Evolutionary conservation across 2,113 vertebrate species (phyloP).

Genomic region (Esox niger): DNA sequence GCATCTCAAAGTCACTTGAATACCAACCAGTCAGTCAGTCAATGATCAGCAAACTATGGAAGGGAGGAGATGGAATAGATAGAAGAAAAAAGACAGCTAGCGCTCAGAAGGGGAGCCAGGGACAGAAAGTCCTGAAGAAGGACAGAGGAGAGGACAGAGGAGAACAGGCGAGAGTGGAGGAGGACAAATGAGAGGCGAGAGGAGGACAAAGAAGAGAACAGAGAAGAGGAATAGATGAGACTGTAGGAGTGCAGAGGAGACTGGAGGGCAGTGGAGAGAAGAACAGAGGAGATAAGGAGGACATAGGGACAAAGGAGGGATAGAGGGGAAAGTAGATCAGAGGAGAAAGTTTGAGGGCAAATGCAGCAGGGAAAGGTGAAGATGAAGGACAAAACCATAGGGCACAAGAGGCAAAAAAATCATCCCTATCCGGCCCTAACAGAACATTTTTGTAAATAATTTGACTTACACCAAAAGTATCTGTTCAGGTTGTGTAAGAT

Average conservation of each 20-base stretch:
- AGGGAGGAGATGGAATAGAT: background rate
- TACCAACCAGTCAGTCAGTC: too few species aligned
- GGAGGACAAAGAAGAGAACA: background rate
- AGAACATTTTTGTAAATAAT: too few species aligned
- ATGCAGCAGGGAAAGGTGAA: constrained; percentile 3
- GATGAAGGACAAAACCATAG: background rate
- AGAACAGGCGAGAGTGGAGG: constrained; percentile 15
- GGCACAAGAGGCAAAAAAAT: background rate
- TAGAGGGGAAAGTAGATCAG: background rate
- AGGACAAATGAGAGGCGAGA: constrained; percentile 49
- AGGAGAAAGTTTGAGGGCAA: constrained; percentile 2
- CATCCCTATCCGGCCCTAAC: background rate
- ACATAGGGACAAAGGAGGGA: constrained; percentile 20
- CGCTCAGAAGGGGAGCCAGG: too few species aligned
- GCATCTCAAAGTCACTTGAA: too few species aligned
- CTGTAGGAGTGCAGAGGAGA: too few species aligned
- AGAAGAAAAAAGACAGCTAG: constrained; percentile 1
- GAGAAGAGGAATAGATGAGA: too few species aligned
- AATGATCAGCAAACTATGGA: constrained; percentile 20
- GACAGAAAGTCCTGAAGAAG: too few species aligned
- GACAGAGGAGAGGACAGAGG: constrained; percentile 14
- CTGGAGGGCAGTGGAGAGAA: too few species aligned
- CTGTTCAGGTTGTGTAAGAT: too few species aligned
- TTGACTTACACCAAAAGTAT: too few species aligned
- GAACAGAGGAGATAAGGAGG: too few species aligned